phyloP scores from a whole-genome alignment of 2,888 invertebrate genomes.

The Eupelmus urozonus region DNA sequence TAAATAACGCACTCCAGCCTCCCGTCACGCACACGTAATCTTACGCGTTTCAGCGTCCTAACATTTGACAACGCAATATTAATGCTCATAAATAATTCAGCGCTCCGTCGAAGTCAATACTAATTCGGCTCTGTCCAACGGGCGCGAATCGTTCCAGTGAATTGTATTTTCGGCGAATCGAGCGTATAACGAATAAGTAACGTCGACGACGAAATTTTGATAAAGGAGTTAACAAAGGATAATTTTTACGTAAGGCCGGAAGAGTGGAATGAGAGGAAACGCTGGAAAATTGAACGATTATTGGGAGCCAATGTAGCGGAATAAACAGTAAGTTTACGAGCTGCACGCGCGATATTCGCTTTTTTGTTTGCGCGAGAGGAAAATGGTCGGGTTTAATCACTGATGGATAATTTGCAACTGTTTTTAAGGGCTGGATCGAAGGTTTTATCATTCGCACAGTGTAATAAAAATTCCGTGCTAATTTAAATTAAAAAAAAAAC shows the following conservation, averaged over 20 bases:
- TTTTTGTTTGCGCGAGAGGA: too few species aligned
- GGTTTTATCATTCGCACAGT: too few species aligned
- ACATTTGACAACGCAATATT: constrained; percentile 1
- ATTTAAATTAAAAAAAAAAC: too few species aligned
- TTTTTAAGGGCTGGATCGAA: too few species aligned
- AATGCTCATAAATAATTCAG: constrained; percentile 22
- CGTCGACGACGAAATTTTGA: neutral
- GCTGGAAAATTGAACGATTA: neutral
- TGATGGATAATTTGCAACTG: too few species aligned
- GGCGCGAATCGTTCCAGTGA: too few species aligned
- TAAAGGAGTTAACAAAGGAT: too few species aligned
- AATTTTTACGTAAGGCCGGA: too few species aligned
- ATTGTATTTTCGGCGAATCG: neutral
- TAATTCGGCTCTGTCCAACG: neutral
- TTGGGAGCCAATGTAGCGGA: neutral
- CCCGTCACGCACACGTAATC: neutral
- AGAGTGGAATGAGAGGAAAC: neutral
- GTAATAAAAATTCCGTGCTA: too few species aligned
- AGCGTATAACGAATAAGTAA: neutral
- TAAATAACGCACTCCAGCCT: neutral
- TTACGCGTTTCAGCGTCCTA: neutral
- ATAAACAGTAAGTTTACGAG: constrained; percentile 15
- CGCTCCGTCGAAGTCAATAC: constrained; percentile 1
- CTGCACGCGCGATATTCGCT: too few species aligned
- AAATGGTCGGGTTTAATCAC: too few species aligned